phyloP scores from a whole-genome alignment of 1,140 invertebrate genomes.

The Drosophila mauritiana region DNA sequence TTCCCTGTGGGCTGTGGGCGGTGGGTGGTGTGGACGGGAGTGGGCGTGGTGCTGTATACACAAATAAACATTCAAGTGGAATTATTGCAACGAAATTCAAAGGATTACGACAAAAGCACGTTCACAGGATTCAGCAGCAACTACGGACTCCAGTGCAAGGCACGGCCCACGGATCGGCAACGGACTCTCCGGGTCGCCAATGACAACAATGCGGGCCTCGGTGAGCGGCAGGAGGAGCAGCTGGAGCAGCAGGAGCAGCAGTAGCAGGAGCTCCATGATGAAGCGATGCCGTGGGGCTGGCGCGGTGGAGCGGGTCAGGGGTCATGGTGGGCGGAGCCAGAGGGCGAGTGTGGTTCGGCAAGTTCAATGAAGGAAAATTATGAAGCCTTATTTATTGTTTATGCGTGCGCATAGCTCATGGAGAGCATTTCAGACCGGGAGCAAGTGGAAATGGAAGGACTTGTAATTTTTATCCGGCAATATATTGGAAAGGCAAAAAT shows the following conservation, averaged over 20 bases:
- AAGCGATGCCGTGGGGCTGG: conserved; percentile 31
- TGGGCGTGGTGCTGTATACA: conserved; percentile 71
- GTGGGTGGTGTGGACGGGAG: neutral
- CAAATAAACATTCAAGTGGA: conserved; percentile 84
- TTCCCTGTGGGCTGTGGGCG: neutral
- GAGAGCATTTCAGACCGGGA: neutral
- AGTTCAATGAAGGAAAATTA: conserved; percentile 83
- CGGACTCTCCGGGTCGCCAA: conserved; percentile 66
- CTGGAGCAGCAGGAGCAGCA: neutral
- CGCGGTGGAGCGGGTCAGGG: conserved; percentile 1
- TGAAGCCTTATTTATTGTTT: conserved; percentile 84
- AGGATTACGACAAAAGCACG: conserved; percentile 84
- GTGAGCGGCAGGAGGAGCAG: conserved; percentile 14
- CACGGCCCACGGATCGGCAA: conserved; percentile 65
- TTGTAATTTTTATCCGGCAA: conserved; percentile 55
- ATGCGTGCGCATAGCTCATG: conserved; percentile 80
- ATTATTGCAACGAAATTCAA: conserved; percentile 85
- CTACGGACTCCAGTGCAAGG: conserved; percentile 64
- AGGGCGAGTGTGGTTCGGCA: conserved; percentile 25
- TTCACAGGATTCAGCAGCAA: conserved; percentile 77
- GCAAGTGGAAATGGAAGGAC: neutral
- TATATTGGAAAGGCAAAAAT: neutral
- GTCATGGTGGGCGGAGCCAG: neutral
- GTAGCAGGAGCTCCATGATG: conserved; percentile 25
- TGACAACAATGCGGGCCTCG: conserved; percentile 75